Conservation (phyloP, 2,113 vertebrate species). For the Alouatta palliata region DNA sequence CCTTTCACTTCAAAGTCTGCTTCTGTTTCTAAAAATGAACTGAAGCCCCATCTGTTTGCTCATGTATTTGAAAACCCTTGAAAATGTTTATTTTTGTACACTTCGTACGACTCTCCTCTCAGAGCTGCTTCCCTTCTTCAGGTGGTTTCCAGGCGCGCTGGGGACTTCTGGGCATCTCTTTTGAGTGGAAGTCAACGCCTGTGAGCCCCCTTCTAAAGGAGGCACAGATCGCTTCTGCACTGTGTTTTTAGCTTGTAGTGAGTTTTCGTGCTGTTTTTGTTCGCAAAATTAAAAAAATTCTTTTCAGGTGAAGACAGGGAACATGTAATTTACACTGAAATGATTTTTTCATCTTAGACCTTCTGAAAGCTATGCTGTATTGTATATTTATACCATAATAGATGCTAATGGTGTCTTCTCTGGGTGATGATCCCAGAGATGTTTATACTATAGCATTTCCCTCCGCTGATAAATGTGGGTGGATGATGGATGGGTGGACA, state of each 20-base stretch:
- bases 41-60: slow-evolving; percentile 22
- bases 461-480: no score
- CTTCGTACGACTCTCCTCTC: neutral
- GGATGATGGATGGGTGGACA: neutral
- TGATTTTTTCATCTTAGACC: neutral
- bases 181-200: rapidly evolving
- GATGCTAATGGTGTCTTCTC: rapidly evolving
- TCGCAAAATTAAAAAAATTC: neutral
- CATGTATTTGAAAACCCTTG: slow-evolving; percentile 25
- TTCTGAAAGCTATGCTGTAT: rapidly evolving
- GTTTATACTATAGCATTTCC: no score
- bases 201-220: neutral
- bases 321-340: neutral
- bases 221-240: neutral
- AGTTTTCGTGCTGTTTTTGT: neutral
- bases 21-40: slow-evolving; percentile 53
- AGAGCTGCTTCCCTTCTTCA: neutral
- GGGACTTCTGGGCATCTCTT: neutral
- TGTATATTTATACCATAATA: rapidly evolving
- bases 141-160: neutral
- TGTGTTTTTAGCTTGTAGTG: rapidly evolving
- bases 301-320: neutral
- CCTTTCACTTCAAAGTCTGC: slow-evolving; percentile 43
- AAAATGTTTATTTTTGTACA: slow-evolving; percentile 19
- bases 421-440: neutral